Evolutionary conservation across 2,113 vertebrate species (phyloP).

Genomic region (Tringa solitaria): DNA sequence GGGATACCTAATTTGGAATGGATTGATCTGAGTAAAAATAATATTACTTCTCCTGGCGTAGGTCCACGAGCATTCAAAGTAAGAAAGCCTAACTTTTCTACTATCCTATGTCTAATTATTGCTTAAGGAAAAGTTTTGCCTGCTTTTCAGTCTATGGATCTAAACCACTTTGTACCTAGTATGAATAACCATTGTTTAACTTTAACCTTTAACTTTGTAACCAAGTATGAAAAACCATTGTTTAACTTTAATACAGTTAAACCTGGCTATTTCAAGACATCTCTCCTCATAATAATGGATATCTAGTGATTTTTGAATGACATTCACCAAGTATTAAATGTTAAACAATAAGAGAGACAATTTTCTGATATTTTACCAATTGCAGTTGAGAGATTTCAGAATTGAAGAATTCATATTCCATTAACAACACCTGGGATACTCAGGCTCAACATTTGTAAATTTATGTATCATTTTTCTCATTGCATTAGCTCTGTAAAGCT

Average conservation of each 20-base stretch:
- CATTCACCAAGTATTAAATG: background rate
- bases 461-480: background rate
- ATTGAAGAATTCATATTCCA: background rate
- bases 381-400: background rate
- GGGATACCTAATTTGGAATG: conserved; percentile 93
- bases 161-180: background rate
- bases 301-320: background rate
- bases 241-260: background rate
- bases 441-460: background rate
- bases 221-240: background rate
- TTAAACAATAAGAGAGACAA: background rate
- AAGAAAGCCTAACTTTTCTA: conserved; percentile 46
- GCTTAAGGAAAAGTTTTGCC: background rate
- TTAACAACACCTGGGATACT: background rate
- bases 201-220: too few species aligned
- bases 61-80: conserved; percentile 86
- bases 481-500: background rate
- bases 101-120: background rate
- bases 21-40: conserved; percentile 94
- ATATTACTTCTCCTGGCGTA: conserved; percentile 81
- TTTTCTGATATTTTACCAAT: background rate
- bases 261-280: background rate
- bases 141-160: background rate
- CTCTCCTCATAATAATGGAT: background rate
- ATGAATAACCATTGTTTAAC: background rate